Percentiles rank a stretch among this genome's conserved stretches.
Conservation (phyloP, 2,888 invertebrate species). For the Nephrotoma flavescens region DNA sequence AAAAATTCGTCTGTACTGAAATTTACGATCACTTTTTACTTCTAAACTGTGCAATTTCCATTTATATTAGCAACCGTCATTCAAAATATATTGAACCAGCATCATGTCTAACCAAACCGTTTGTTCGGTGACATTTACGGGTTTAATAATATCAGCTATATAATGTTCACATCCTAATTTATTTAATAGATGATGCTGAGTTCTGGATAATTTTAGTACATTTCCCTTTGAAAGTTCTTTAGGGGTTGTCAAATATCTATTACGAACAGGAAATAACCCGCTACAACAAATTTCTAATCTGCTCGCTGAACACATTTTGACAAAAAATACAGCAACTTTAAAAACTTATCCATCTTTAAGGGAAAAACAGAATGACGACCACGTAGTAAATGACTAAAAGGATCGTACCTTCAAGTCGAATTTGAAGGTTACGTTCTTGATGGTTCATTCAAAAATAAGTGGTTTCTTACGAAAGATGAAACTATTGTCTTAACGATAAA, state of each 20-base stretch:
- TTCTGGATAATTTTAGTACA: no score
- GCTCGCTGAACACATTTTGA: background rate
- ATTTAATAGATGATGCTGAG: no score
- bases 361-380: background rate
- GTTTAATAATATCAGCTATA: no score
- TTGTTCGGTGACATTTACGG: no score
- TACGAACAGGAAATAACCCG: no score
- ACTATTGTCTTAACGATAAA: background rate
- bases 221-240: no score
- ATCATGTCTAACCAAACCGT: no score
- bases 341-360: background rate
- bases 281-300: no score
- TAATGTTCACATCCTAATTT: no score
- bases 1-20: background rate
- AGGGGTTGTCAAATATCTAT: no score
- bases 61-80: background rate
- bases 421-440: background rate
- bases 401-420: background rate
- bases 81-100: no score
- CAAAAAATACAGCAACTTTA: background rate
- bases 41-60: background rate
- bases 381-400: background rate
- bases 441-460: background rate
- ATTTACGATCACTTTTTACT: background rate
- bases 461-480: background rate